These are phyloP conservation scores for Campylomormyrus tamandua DNA, from an alignment of 2,113 vertebrate species.

Conservation along the genomic window DNA sequence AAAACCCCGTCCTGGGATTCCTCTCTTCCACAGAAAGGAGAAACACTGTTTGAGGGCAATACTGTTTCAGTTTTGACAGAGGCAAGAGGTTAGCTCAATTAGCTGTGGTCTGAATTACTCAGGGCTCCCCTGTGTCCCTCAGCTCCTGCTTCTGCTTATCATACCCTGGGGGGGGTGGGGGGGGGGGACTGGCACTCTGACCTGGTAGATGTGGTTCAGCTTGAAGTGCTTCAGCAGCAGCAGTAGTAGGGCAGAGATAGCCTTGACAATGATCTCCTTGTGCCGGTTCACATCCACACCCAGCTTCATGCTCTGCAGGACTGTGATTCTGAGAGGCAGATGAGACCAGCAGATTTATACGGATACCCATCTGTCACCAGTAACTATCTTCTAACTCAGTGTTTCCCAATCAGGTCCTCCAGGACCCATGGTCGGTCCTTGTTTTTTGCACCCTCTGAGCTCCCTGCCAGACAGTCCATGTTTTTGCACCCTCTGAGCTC, in stretches of 20 bases:
- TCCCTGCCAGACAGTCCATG: no score
- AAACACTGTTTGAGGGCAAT: neutral
- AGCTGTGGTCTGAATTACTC: neutral
- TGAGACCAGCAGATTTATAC: neutral
- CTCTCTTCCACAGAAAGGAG: neutral
- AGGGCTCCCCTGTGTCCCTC: neutral
- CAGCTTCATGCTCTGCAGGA: conserved; percentile 96
- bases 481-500: no score
- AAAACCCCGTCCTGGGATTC: neutral
- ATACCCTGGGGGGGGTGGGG: neutral
- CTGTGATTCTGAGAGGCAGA: conserved; percentile 69
- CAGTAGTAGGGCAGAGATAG: conserved; percentile 80
- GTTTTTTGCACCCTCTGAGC: neutral
- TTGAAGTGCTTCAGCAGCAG: conserved; percentile 94
- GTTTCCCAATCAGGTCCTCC: neutral
- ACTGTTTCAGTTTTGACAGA: neutral
- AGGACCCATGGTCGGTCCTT: neutral
- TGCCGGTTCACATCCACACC: conserved; percentile 94
- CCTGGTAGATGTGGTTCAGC: conserved; percentile 82
- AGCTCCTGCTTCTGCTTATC: neutral
- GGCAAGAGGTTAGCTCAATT: neutral
- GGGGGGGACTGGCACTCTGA: conserved; percentile 15
- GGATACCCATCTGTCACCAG: neutral
- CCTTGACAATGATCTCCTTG: conserved; percentile 96
- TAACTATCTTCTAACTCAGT: neutral